Base-by-base conservation (phyloP, 2,797 vertebrate species). In the Pangasius krempfi region DNA sequence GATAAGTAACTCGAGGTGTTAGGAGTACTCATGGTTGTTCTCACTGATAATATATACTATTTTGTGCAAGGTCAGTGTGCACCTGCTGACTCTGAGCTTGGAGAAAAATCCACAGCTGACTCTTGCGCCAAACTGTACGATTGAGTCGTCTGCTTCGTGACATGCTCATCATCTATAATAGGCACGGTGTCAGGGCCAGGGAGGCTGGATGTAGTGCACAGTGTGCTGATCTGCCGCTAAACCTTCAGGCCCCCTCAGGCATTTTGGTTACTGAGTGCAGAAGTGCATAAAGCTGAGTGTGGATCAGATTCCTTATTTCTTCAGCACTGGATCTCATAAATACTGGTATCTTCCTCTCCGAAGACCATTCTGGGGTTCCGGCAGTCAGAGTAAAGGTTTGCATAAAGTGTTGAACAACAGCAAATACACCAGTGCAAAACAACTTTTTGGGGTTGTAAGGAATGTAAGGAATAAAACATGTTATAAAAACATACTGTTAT, bases 101-200 rank as follows among this genome's bases (percentile, higher is more conserved):
- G 82, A 75, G 84, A 89, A 86, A 76, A 87, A 68, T 58, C 81
- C 80, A 82, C 56, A 72, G 75, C 82, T 76, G 44, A 81, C 83
- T 85, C 62, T 66, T 50, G 18, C 25, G 64, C 79, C 37, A 25
- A 83, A 88, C 64, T 84, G 70, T 87, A 78, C 70, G 70, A 91
- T 89, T 82, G 85, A 90, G 86, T 90, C 78, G 82, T 91, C 89
- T 79, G 75, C 89, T 87, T 50, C 25, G 30, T 92, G 90, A 92
- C 91, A 92, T 88, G 89, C 89, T 91, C 90, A 89, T 91, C 89
- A 89, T 88, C 86, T 81, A 52, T 90, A 89, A 90, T 88, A 91
- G 89, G 87, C 87, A 87, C 40, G 37, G 72, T 89, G 88, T 88
- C 85, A 82, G 66, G 87, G 50, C 79, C 60, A 88, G 90, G 40